Evolutionary conservation across 64 coral and sea anemone species (phyloP).

Genomic region (Actinia equina): DNA sequence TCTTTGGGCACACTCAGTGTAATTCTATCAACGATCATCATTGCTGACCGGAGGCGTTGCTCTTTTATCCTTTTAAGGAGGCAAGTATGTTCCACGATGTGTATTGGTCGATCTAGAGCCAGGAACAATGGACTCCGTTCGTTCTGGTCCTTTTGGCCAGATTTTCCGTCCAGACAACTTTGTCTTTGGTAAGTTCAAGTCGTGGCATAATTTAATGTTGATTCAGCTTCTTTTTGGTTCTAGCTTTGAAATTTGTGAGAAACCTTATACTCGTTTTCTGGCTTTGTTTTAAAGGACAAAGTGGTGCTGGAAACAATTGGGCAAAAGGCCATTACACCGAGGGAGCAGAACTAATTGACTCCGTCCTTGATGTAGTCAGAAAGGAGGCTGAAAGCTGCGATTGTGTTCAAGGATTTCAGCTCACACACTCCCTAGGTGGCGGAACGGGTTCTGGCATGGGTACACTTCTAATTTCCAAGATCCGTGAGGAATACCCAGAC

Average conservation of each 20-base stretch:
- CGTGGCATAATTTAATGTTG: background rate
- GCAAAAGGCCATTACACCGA: constrained; percentile 87
- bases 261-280: too few species aligned
- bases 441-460: constrained; percentile 86
- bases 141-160: constrained; percentile 76
- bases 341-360: constrained; percentile 76
- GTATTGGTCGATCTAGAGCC: constrained; percentile 77
- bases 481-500: constrained; percentile 82
- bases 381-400: constrained; percentile 82
- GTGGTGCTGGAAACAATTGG: constrained; percentile 87
- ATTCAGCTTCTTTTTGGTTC: background rate
- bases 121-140: constrained; percentile 86
- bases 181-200: constrained; percentile 60
- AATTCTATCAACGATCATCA: too few species aligned
- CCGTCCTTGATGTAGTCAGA: constrained; percentile 72
- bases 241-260: too few species aligned
- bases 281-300: constrained; percentile 50
- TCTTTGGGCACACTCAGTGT: too few species aligned
- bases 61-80: constrained; percentile 44
- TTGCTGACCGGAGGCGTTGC: too few species aligned
- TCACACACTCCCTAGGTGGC: constrained; percentile 74
- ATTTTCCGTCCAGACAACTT: constrained; percentile 84
- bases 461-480: constrained; percentile 82
- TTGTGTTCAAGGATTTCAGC: constrained; percentile 82
- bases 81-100: constrained; percentile 78